Evolutionary conservation across 2,113 vertebrate genomes (phyloP), one percentile per base, ranked within the genome.

Genomic region (Peromyscus polionotus): DNA sequence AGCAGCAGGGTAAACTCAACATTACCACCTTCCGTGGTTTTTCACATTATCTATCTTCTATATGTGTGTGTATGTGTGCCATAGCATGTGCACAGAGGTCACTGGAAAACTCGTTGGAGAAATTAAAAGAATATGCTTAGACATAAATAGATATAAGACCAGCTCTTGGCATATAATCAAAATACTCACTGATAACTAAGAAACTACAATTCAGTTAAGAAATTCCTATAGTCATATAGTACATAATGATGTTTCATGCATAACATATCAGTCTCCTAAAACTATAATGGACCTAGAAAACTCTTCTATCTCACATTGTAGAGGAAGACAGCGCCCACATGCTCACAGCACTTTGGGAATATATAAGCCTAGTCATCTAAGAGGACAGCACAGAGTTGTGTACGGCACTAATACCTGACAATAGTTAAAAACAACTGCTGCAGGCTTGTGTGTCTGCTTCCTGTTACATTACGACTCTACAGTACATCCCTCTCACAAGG

Each of bases 201-300:
- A 83, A 95, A 88, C 7, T 70, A 61, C 77, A 96, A 81, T 72
- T 93, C 26, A 89, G 57, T 94, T 90, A 61, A 42, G 42, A 88
- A 54, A 42, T 51, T 59, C 24, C 31, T 4, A 81, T 0, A 70
- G 20, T 31, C 54, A 63, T 31, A 14, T 2, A 80, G 16, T 28
- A 28, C 1, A 51, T 1, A 31, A 39, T 54, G 20, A 51, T 1
- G 2, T 31, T 45, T 54, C 54, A 48, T 17, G 16, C 0, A 9
- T n/a, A 61, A 51, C 26, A 73, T 39, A 45, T 24, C 16, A 39
- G n/a, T 65, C 28, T 75, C 57, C 48, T 36, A 45, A 54, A 75
- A 76, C 24, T 33, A 2, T 45, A 83, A 51, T 2, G 2, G 51
- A 61, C 12, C 36, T 45, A 24, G 45, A 28, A 33, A 75, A 3